Evolutionary conservation across 2,888 invertebrate genomes (phyloP).

Genomic region (Nudaria mundana): DNA sequence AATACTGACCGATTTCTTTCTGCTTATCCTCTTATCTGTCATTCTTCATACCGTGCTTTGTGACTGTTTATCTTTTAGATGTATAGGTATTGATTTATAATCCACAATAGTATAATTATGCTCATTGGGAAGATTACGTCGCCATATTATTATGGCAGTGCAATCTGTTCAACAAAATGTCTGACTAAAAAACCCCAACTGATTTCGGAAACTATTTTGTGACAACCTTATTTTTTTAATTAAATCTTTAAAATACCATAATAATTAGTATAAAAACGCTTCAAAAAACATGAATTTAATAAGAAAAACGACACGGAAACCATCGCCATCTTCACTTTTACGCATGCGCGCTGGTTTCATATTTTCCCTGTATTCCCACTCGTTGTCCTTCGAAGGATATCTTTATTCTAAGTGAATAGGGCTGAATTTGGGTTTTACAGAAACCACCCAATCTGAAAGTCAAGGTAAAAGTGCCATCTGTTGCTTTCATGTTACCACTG

Average conservation of each 20-base stretch:
- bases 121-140: too few species aligned
- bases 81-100: slow-evolving; percentile 5
- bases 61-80: background rate
- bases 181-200: too few species aligned
- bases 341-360: slow-evolving; percentile 1
- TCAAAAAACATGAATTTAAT: too few species aligned
- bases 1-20: slow-evolving; percentile 9
- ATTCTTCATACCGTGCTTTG: slow-evolving; percentile 5
- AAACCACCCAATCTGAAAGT: background rate
- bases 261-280: too few species aligned
- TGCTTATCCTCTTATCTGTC: slow-evolving; percentile 5
- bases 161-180: too few species aligned
- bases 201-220: too few species aligned
- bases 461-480: background rate
- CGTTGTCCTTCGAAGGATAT: background rate
- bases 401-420: background rate
- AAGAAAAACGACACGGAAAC: too few species aligned
- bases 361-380: background rate
- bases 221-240: too few species aligned
- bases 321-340: too few species aligned
- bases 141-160: too few species aligned
- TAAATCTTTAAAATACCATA: too few species aligned
- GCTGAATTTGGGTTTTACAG: background rate
- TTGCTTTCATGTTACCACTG: background rate
- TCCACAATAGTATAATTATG: too few species aligned